Evolutionary conservation across 2,888 invertebrate species (phyloP).

Genomic region (Xanthia togata): DNA sequence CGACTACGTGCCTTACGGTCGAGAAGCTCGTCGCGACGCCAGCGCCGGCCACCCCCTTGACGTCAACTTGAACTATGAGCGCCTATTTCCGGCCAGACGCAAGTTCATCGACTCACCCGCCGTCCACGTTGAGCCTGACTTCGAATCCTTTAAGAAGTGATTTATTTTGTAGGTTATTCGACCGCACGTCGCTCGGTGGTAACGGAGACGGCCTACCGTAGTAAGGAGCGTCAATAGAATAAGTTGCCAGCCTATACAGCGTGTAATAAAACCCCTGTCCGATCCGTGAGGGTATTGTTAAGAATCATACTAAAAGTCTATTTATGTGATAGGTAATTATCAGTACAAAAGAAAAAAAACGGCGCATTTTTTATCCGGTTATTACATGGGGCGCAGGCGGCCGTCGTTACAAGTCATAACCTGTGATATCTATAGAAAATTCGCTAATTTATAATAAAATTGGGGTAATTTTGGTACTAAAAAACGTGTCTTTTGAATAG

Average conservation of each 20-base stretch:
- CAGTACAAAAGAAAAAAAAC: no score
- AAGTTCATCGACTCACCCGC: constrained; percentile 69
- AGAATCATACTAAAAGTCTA: no score
- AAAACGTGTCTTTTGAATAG: no score
- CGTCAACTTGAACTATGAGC: constrained; percentile 80
- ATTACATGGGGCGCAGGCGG: no score
- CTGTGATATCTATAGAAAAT: no score
- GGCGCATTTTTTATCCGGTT: no score
- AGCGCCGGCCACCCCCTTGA: constrained; percentile 74
- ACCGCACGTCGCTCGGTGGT: neutral
- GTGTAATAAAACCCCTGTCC: no score
- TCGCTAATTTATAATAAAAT: no score
- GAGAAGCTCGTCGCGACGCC: constrained; percentile 62
- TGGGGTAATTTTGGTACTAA: no score
- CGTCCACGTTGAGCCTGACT: constrained; percentile 9
- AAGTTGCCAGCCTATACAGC: neutral
- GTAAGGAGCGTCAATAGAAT: neutral
- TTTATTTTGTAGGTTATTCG: neutral
- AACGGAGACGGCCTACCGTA: neutral
- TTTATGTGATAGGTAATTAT: no score
- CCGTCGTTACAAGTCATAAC: no score
- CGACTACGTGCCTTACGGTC: constrained; percentile 84
- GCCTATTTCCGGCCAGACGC: constrained; percentile 78
- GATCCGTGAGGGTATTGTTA: no score
- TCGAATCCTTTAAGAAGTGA: constrained; percentile 38